Percentiles rank a stretch among this genome's conserved stretches.
Conservation (phyloP, 1,140 invertebrate genomes). For the Heliconius hewitsoni region DNA sequence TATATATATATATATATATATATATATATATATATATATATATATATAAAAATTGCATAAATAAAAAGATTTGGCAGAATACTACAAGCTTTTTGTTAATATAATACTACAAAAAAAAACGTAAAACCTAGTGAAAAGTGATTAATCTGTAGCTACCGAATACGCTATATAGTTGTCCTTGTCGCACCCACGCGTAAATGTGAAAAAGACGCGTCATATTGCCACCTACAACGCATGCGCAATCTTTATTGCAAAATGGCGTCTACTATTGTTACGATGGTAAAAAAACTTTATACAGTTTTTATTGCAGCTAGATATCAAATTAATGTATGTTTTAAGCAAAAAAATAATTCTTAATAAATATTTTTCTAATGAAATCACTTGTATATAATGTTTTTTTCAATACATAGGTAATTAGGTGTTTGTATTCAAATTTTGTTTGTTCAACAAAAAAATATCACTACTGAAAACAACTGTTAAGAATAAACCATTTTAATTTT, state of each 20-base stretch:
- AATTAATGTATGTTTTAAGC: no score
- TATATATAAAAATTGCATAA: not conserved
- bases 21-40: no score
- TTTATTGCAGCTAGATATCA: not conserved
- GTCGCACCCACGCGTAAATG: constrained; percentile 50
- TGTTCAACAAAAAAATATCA: no score
- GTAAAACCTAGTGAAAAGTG: constrained; percentile 19
- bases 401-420: not conserved
- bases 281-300: not conserved
- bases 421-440: not conserved
- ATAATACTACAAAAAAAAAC: not conserved
- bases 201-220: constrained; percentile 32
- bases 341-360: not conserved
- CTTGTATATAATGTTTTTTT: no score
- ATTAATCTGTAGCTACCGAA: constrained; percentile 21
- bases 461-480: not conserved
- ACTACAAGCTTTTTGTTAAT: not conserved
- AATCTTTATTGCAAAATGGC: constrained; percentile 34
- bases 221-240: constrained; percentile 31
- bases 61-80: not conserved
- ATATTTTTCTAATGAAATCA: not conserved
- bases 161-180: constrained; percentile 43
- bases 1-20: no score
- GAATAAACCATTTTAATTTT: not conserved
- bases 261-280: constrained; percentile 26